phyloP scores from a whole-genome alignment of 2,797 vertebrate species.

The Triplophysa bombifrons region DNA sequence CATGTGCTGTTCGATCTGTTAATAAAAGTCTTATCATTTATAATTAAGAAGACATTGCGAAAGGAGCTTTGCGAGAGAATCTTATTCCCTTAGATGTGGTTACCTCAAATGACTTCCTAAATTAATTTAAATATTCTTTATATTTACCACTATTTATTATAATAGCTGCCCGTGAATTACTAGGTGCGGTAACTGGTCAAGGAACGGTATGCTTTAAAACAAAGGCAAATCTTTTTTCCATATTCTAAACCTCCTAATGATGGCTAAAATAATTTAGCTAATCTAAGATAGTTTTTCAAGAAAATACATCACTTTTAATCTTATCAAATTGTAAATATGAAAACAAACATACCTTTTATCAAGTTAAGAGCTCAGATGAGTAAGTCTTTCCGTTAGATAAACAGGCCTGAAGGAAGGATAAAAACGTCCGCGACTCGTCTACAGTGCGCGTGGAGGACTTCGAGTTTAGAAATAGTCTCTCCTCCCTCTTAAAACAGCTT shows the following conservation, averaged over 20 bases:
- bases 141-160: background rate
- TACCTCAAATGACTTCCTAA: background rate
- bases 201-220: conserved; percentile 14
- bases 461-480: conserved; percentile 18
- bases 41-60: conserved; percentile 28
- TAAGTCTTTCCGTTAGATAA: conserved; percentile 15
- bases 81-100: background rate
- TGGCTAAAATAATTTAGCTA: background rate
- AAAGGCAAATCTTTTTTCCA: background rate
- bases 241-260: background rate
- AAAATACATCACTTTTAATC: background rate
- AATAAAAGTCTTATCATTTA: conserved; percentile 69
- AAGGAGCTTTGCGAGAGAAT: background rate
- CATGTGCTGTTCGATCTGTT: conserved; percentile 69
- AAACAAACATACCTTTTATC: conserved; percentile 32
- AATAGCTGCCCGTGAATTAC: too few relatives aligned
- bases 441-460: conserved; percentile 15
- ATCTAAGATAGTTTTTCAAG: background rate
- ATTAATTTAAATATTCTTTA: background rate
- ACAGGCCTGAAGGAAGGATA: conserved; percentile 24
- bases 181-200: conserved; percentile 1
- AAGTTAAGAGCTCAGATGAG: conserved; percentile 9
- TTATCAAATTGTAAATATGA: conserved; percentile 4
- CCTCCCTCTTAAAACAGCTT: conserved; percentile 64
- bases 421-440: conserved; percentile 28